Percentiles rank a stretch among this genome's conserved stretches.
Conservation (phyloP, 2,797 vertebrate species). For the Oreortyx pictus region DNA sequence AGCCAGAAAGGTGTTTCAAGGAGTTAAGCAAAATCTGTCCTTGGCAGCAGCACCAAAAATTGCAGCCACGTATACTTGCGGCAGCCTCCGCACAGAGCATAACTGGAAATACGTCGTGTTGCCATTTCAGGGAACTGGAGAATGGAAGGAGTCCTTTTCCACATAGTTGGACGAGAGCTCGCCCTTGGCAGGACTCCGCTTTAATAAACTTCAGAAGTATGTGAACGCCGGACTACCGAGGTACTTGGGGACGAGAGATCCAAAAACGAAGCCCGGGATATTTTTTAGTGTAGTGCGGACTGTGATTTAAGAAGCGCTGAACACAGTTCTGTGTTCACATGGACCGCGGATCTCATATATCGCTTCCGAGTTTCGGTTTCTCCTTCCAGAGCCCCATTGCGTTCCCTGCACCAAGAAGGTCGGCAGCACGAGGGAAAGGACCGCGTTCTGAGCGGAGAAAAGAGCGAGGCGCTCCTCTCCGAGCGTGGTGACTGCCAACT, state of each 20-base stretch:
- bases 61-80: conserved; percentile 69
- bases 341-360: not conserved
- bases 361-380: not conserved
- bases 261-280: not conserved
- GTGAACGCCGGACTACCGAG: conserved; percentile 38
- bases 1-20: conserved; percentile 60
- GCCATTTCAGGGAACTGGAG: conserved; percentile 69
- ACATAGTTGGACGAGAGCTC: conserved; percentile 54
- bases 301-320: not conserved
- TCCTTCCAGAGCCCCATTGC: not conserved
- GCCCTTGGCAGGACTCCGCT: conserved; percentile 48
- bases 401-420: not conserved
- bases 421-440: not conserved
- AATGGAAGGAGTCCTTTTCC: conserved; percentile 64
- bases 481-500: not conserved
- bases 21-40: conserved; percentile 58
- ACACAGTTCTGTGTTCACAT: not conserved
- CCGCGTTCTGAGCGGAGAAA: not conserved
- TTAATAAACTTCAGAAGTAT: conserved; percentile 61
- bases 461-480: not conserved
- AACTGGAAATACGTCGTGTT: conserved; percentile 59
- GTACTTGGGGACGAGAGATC: not conserved
- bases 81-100: conserved; percentile 45
- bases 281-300: not conserved
- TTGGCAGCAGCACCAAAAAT: conserved; percentile 61